phyloP scores from a whole-genome alignment of 2,888 invertebrate species.

The Omphaloscelis lunosa region DNA sequence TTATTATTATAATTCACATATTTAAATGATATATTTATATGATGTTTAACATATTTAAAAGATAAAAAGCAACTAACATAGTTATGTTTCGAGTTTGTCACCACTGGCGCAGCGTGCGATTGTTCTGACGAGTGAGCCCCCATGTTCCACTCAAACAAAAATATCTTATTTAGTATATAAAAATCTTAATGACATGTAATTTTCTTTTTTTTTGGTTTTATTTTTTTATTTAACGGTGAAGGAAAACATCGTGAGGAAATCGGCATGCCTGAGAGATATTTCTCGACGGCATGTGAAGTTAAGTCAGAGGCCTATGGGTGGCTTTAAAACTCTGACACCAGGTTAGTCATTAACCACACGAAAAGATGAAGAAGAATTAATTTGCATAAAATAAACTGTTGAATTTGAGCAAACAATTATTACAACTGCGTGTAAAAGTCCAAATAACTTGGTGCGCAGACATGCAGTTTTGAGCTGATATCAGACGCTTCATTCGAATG shows the following conservation, averaged over 20 bases:
- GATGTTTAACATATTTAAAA: background rate
- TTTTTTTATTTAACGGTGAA: too few relatives aligned
- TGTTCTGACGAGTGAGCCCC: background rate
- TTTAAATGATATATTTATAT: too few relatives aligned
- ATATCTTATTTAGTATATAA: background rate
- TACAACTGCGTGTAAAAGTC: too few relatives aligned
- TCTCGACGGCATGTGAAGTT: too few relatives aligned
- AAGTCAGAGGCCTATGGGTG: too few relatives aligned
- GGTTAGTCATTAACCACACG: too few relatives aligned
- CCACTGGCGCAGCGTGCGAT: background rate
- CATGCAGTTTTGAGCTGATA: background rate
- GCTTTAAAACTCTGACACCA: too few relatives aligned
- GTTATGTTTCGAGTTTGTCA: background rate
- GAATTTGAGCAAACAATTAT: background rate
- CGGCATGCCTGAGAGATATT: too few relatives aligned
- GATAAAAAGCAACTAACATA: slow-evolving; percentile 1
- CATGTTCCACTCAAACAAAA: slow-evolving; percentile 15
- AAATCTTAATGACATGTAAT: background rate
- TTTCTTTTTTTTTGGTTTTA: too few relatives aligned
- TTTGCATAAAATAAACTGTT: background rate
- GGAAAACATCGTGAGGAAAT: too few relatives aligned
- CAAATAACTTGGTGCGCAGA: background rate
- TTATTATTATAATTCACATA: background rate
- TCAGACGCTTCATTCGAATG: background rate
- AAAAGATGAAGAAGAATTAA: too few relatives aligned